Percentiles rank a stretch among this genome's conserved stretches.
These are phyloP conservation scores for Nothobranchius kuhntae DNA, from an alignment of 2,113 vertebrate genomes.

Conservation along the genomic window DNA sequence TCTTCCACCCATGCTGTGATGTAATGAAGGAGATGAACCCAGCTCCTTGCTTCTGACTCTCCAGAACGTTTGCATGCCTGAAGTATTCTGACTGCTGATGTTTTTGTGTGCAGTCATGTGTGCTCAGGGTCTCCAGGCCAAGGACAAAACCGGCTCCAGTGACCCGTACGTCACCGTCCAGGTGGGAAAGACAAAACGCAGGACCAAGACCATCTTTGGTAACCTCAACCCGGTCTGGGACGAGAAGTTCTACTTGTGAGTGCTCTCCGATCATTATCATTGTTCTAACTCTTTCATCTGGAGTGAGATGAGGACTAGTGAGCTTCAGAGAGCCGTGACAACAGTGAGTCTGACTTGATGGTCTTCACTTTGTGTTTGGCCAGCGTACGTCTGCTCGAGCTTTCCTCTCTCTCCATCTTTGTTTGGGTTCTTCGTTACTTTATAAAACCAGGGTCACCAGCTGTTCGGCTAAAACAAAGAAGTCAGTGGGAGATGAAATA, in stretches of 20 bases:
- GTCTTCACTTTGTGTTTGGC: too few relatives aligned
- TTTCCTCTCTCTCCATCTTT: background rate
- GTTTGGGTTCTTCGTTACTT: background rate
- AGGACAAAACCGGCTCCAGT: slow-evolving; percentile 98
- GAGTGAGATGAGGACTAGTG: slow-evolving; percentile 9
- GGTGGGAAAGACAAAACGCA: slow-evolving; percentile 95
- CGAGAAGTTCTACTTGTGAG: slow-evolving; percentile 96
- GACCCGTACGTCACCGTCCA: slow-evolving; percentile 98
- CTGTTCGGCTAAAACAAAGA: background rate
- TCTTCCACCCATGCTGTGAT: too few relatives aligned
- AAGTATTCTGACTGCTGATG: too few relatives aligned
- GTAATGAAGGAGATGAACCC: too few relatives aligned
- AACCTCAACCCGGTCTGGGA: slow-evolving; percentile 98
- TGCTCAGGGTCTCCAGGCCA: slow-evolving; percentile 96
- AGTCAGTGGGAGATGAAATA: background rate
- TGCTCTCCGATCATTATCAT: slow-evolving; percentile 42
- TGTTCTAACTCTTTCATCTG: slow-evolving; percentile 17
- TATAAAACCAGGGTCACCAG: background rate
- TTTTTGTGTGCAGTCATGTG: slow-evolving; percentile 84
- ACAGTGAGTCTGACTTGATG: background rate
- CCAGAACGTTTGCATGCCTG: too few relatives aligned
- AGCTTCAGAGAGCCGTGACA: slow-evolving; percentile 4
- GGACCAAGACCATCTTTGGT: slow-evolving; percentile 97
- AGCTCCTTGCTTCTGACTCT: too few relatives aligned
- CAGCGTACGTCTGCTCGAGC: background rate